Conservation (phyloP, 30 jellyfish, hydroid and myxozoan genomes). For the Chrysaora quinquecirrha region DNA sequence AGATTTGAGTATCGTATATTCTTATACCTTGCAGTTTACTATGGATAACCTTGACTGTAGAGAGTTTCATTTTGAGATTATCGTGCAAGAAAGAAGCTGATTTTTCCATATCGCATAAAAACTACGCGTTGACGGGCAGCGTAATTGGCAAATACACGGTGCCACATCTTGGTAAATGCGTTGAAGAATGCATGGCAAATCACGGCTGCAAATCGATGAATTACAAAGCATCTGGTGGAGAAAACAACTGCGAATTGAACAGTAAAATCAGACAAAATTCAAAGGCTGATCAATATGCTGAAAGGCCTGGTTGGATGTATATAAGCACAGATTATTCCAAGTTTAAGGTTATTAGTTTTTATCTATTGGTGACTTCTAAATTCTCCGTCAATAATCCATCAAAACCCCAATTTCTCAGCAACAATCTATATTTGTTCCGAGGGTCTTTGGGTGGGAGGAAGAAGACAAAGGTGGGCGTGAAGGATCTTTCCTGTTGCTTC, state of each 20-base stretch:
- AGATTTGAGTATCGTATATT: too few relatives aligned
- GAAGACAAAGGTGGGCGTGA: too few relatives aligned
- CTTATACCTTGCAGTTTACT: slow-evolving; percentile 4
- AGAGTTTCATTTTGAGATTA: not conserved
- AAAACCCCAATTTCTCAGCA: too few relatives aligned
- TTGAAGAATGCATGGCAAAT: not conserved
- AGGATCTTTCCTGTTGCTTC: too few relatives aligned
- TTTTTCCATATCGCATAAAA: not conserved
- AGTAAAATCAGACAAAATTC: not conserved
- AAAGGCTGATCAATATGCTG: not conserved
- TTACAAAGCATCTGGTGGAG: not conserved
- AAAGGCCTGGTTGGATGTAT: not conserved
- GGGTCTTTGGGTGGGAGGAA: too few relatives aligned
- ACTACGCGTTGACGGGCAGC: not conserved
- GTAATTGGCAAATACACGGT: not conserved
- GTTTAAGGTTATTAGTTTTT: not conserved
- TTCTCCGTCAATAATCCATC: too few relatives aligned
- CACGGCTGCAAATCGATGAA: not conserved
- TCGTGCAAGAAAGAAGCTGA: slow-evolving; percentile 11
- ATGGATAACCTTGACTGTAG: not conserved
- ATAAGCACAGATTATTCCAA: not conserved
- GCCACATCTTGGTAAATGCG: not conserved
- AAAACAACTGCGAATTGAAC: not conserved
- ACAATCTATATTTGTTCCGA: too few relatives aligned
- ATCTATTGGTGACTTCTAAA: too few relatives aligned